Evolutionary conservation across 2,113 vertebrate species (phyloP).

Genomic region (Tyto alba): DNA sequence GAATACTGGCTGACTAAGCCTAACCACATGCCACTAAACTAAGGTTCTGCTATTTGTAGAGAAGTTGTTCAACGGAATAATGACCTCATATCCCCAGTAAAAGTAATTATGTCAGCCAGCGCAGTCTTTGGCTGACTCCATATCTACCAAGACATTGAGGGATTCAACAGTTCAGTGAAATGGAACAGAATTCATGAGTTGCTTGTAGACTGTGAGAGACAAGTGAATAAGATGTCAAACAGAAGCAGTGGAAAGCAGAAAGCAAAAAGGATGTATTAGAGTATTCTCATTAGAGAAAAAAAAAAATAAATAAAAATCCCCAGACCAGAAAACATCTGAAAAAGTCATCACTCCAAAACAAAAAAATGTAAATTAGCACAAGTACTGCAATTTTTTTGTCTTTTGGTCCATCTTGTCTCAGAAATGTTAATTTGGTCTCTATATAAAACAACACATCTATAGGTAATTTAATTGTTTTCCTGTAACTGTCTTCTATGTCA

Average conservation of each 20-base stretch:
- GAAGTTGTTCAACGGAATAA: background rate
- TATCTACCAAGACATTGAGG: background rate
- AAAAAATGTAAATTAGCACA: background rate
- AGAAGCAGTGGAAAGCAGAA: background rate
- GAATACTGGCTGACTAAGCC: background rate
- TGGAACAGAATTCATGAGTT: background rate
- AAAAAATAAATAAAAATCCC: background rate
- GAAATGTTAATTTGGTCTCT: background rate
- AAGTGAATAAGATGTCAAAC: background rate
- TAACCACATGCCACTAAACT: background rate
- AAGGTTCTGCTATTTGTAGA: background rate
- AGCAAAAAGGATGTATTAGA: background rate
- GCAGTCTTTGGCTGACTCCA: background rate
- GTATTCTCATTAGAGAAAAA: background rate
- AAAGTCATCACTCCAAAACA: background rate
- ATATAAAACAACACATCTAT: fast-evolving
- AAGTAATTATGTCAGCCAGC: background rate
- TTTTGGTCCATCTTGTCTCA: background rate
- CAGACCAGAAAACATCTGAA: background rate
- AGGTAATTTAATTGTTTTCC: background rate
- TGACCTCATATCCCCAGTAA: background rate
- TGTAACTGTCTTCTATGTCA: background rate
- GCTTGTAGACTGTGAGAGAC: background rate
- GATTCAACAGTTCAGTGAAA: background rate
- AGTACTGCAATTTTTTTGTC: background rate